Evolutionary conservation across 1,140 invertebrate species (phyloP).

Genomic region (Bombus terrestris): DNA sequence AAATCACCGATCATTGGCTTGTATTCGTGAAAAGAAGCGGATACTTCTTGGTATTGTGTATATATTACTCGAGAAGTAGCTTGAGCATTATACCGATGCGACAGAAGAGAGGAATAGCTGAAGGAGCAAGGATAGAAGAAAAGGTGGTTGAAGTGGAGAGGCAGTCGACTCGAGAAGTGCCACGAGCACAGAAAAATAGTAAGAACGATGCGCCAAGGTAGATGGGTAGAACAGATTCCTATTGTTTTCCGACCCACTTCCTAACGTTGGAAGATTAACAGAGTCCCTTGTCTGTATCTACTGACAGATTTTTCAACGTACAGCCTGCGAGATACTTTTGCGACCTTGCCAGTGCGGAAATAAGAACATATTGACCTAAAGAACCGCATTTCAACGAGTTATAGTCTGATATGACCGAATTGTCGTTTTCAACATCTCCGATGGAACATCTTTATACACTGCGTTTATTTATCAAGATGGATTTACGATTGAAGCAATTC

Average conservation of each 20-base stretch:
- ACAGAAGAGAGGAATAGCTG: not conserved
- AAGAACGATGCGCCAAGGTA: slow-evolving; percentile 35
- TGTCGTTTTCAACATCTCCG: not conserved
- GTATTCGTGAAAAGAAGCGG: not conserved
- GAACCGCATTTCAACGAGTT: not conserved
- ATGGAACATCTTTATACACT: not conserved
- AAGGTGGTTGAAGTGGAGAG: slow-evolving; percentile 36
- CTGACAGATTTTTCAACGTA: slow-evolving; percentile 63
- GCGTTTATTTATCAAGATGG: not conserved
- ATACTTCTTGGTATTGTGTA: slow-evolving; percentile 1
- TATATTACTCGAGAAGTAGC: slow-evolving; percentile 21
- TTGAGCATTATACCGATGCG: slow-evolving; percentile 35
- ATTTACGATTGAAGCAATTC: too few species aligned
- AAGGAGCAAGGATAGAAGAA: slow-evolving; percentile 39
- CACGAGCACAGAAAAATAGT: slow-evolving; percentile 48
- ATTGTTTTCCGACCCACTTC: slow-evolving; percentile 73
- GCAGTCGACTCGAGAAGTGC: slow-evolving; percentile 30
- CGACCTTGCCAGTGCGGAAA: slow-evolving; percentile 29
- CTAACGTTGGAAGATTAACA: slow-evolving; percentile 69
- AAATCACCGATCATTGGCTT: slow-evolving; percentile 2
- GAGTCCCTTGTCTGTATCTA: slow-evolving; percentile 47
- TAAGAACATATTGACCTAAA: slow-evolving; percentile 11
- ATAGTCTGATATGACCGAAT: not conserved
- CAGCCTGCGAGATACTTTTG: slow-evolving; percentile 40
- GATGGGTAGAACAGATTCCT: slow-evolving; percentile 60